phyloP scores from a whole-genome alignment of 2,888 invertebrate genomes.

The Dasysyrphus albostriatus region DNA sequence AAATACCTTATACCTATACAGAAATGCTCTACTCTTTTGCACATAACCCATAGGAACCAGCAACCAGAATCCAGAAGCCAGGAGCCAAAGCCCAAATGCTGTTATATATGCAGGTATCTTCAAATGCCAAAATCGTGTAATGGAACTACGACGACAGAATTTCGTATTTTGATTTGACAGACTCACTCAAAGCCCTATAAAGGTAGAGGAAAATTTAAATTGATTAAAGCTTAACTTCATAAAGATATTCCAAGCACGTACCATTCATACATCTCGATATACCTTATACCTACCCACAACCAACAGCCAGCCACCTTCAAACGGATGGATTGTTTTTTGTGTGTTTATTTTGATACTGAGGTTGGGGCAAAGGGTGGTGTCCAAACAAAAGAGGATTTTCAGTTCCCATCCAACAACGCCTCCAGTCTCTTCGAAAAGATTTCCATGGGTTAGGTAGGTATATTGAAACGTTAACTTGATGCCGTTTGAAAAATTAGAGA shows the following conservation, averaged over 20 bases:
- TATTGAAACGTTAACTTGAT: constrained; percentile 44
- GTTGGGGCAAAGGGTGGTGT: background rate
- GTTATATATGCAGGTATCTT: background rate
- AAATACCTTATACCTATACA: constrained; percentile 26
- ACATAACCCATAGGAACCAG: background rate
- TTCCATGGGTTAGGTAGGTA: background rate
- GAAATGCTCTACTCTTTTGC: constrained; percentile 35
- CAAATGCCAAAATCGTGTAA: constrained; percentile 38
- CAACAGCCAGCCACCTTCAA: background rate
- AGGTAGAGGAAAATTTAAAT: constrained; percentile 52
- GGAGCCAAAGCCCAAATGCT: constrained; percentile 3
- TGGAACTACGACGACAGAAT: constrained; percentile 15
- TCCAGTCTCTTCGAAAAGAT: background rate
- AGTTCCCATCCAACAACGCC: background rate
- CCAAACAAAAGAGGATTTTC: constrained; percentile 48
- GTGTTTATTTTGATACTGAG: constrained; percentile 41
- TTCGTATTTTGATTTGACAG: constrained; percentile 34
- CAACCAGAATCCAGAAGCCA: constrained; percentile 7
- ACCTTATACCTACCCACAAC: background rate
- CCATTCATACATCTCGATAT: constrained; percentile 17
- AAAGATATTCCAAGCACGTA: constrained; percentile 63
- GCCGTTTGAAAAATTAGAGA: constrained; percentile 33
- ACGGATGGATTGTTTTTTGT: background rate
- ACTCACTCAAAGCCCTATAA: constrained; percentile 17
- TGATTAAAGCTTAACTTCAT: constrained; percentile 63